Evolutionary conservation across 2,797 vertebrate species (phyloP).

Genomic region (Notamacropus eugenii): DNA sequence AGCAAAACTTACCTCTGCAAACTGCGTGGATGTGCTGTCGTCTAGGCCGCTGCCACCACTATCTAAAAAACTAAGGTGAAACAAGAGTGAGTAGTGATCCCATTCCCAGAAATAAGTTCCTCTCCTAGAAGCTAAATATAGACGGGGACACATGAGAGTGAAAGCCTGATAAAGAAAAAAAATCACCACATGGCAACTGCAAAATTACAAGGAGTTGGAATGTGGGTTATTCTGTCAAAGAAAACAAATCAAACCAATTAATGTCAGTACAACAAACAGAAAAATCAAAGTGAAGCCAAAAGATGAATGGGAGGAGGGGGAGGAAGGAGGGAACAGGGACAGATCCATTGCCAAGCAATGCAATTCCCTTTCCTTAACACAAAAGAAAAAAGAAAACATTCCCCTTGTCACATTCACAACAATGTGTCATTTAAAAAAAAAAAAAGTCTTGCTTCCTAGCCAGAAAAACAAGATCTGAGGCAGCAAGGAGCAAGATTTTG

Average conservation of each 20-base stretch:
- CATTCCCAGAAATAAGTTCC: slow-evolving; percentile 56
- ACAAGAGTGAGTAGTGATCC: slow-evolving; percentile 63
- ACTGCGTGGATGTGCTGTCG: slow-evolving; percentile 93
- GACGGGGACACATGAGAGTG: slow-evolving; percentile 35
- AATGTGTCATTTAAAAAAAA: slow-evolving; percentile 38
- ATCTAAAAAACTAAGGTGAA: slow-evolving; percentile 91
- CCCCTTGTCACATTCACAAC: slow-evolving; percentile 42
- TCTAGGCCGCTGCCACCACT: slow-evolving; percentile 86
- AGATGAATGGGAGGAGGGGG: neutral
- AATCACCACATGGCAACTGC: slow-evolving; percentile 49
- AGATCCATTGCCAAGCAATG: slow-evolving; percentile 28
- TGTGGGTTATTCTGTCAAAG: slow-evolving; percentile 39
- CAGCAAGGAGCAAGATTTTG: slow-evolving; percentile 1
- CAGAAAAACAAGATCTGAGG: slow-evolving; percentile 27
- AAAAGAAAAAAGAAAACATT: slow-evolving; percentile 47
- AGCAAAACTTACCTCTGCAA: slow-evolving; percentile 91
- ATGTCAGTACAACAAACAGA: slow-evolving; percentile 28
- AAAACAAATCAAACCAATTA: neutral
- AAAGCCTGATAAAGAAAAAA: slow-evolving; percentile 66
- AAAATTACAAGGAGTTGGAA: slow-evolving; percentile 43
- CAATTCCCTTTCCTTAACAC: slow-evolving; percentile 35
- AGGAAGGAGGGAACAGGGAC: slow-evolving; percentile 21
- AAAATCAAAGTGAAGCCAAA: slow-evolving; percentile 52
- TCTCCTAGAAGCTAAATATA: slow-evolving; percentile 65
- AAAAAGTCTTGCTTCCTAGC: neutral